A percentile compares a stretch with the other conserved stretches of the same genome.
Conservation (phyloP, 2,113 vertebrate species). For the Microcebus ravelobensis region DNA sequence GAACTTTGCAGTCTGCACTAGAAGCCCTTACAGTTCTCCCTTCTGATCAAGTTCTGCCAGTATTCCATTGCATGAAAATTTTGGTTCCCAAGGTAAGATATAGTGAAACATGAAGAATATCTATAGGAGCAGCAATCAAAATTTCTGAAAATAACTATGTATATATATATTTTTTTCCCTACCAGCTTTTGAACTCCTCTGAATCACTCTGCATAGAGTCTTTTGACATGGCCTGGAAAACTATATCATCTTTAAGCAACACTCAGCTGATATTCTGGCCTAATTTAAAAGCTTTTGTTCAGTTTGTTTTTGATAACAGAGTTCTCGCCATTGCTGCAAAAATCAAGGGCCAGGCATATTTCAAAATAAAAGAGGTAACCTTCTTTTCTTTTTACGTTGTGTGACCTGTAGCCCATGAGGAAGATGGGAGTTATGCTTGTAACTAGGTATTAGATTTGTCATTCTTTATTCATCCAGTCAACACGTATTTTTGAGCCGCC, state of each 20-base stretch:
- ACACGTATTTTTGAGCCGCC: not conserved
- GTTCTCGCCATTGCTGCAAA: constrained; percentile 86
- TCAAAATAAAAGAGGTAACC: constrained; percentile 90
- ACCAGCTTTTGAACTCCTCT: constrained; percentile 85
- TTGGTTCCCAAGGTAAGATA: constrained; percentile 89
- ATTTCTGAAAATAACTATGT: not conserved
- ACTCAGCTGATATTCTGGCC: constrained; percentile 96
- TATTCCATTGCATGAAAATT: constrained; percentile 90
- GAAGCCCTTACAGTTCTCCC: constrained; percentile 92
- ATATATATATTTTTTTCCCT: not conserved
- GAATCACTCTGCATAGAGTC: constrained; percentile 90
- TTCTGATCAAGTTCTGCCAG: constrained; percentile 90
- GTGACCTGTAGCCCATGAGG: not conserved
- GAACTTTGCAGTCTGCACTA: constrained; percentile 84
- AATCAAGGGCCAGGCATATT: constrained; percentile 82
- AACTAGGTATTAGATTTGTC: not conserved
- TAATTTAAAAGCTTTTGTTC: constrained; percentile 91
- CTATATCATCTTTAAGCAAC: constrained; percentile 89
- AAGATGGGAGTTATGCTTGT: not conserved
- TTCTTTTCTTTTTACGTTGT: not conserved
- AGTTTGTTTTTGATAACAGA: constrained; percentile 88
- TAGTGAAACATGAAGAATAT: not conserved
- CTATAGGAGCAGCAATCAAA: fast-evolving
- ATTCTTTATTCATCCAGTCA: not conserved
- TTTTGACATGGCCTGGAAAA: constrained; percentile 91